Percentiles rank a stretch among this genome's conserved stretches.
These are phyloP conservation scores for Neoniphon sammara DNA, from an alignment of 2,797 vertebrate species.

Conservation along the genomic window DNA sequence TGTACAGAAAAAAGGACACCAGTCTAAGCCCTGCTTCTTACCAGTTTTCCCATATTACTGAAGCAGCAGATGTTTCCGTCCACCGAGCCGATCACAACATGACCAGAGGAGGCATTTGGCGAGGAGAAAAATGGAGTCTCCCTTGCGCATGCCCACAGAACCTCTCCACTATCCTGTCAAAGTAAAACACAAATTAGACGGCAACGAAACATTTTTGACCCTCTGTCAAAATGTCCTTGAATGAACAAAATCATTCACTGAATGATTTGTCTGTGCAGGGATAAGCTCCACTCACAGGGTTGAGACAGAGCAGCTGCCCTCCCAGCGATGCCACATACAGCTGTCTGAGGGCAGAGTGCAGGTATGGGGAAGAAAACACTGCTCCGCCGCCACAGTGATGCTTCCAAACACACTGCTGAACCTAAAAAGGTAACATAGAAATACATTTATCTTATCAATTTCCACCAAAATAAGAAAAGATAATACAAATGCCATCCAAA, in stretches of 20 bases:
- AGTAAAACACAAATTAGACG: background rate
- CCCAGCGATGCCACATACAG: slow-evolving; percentile 91
- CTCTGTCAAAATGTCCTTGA: background rate
- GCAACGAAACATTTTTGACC: background rate
- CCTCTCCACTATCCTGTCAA: slow-evolving; percentile 83
- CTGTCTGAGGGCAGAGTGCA: slow-evolving; percentile 80
- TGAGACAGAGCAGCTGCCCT: slow-evolving; percentile 86
- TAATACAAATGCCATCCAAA: background rate
- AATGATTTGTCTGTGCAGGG: background rate
- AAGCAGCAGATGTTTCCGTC: slow-evolving; percentile 89
- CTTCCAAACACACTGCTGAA: slow-evolving; percentile 88
- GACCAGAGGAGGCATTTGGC: slow-evolving; percentile 81
- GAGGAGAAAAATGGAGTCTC: slow-evolving; percentile 93
- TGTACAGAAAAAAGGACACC: background rate
- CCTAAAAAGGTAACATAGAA: slow-evolving; percentile 72
- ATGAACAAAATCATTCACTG: background rate
- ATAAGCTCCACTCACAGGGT: slow-evolving; percentile 83
- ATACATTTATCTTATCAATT: background rate
- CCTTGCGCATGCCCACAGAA: slow-evolving; percentile 85
- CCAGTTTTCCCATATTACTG: slow-evolving; percentile 87
- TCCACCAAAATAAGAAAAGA: background rate
- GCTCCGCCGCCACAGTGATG: slow-evolving; percentile 86
- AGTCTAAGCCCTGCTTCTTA: slow-evolving; percentile 62
- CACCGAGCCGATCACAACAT: slow-evolving; percentile 89
- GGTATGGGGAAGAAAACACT: slow-evolving; percentile 92